phyloP scores from a whole-genome alignment of 2,888 invertebrate species.

The Cryptocephalus moraei region DNA sequence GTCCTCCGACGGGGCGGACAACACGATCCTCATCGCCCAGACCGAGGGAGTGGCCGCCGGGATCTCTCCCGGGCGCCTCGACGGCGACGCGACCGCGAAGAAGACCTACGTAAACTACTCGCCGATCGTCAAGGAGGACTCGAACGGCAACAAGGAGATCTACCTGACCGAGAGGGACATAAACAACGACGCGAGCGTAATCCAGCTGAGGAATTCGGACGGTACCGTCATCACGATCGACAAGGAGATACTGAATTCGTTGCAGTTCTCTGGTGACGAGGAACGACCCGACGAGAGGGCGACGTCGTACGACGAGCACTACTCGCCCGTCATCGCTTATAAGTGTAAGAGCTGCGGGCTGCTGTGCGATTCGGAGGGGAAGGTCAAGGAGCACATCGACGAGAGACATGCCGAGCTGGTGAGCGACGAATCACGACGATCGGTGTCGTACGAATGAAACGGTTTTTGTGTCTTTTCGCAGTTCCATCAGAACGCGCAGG shows the following conservation, averaged over 20 bases:
- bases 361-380: slow-evolving; percentile 27
- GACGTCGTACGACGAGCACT: slow-evolving; percentile 19
- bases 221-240: slow-evolving; percentile 19
- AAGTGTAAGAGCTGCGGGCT: slow-evolving; percentile 33
- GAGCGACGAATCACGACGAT: slow-evolving; percentile 8
- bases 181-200: slow-evolving; percentile 16
- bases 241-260: slow-evolving; percentile 12
- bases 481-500: too few species aligned
- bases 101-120: not conserved
- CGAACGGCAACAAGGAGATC: slow-evolving; percentile 8
- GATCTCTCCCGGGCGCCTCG: too few species aligned
- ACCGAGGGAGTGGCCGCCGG: too few species aligned
- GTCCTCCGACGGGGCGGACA: not conserved
- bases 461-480: too few species aligned
- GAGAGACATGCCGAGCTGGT: slow-evolving; percentile 21
- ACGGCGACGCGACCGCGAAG: too few species aligned
- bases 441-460: too few species aligned
- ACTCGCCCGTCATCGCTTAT: slow-evolving; percentile 26
- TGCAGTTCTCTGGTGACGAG: slow-evolving; percentile 6
- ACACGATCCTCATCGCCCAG: too few species aligned
- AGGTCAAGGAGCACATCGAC: slow-evolving; percentile 28
- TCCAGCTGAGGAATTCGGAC: slow-evolving; percentile 25
- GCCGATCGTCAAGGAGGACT: slow-evolving; percentile 10
- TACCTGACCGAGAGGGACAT: slow-evolving; percentile 9
- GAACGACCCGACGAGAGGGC: not conserved